Conservation (phyloP, 2,888 invertebrate genomes). For the Heliconius ethilla region DNA sequence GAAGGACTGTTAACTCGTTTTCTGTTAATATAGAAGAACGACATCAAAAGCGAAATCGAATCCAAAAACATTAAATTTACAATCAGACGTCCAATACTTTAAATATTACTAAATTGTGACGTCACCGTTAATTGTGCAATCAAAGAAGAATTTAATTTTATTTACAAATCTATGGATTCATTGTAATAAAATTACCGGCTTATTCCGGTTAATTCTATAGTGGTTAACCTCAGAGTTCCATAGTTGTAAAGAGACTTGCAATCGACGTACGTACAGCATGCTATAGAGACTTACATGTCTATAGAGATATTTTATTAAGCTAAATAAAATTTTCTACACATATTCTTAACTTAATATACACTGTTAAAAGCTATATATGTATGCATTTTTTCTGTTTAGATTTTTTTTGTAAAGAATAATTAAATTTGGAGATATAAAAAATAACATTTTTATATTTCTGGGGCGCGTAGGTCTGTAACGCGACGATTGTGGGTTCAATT, state of each 20-base stretch:
- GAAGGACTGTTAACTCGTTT: too few relatives aligned
- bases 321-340: not conserved
- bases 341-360: too few relatives aligned
- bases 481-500: too few relatives aligned
- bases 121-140: not conserved
- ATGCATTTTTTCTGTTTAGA: too few relatives aligned
- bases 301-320: not conserved
- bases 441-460: too few relatives aligned
- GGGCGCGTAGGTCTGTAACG: too few relatives aligned
- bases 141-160: not conserved
- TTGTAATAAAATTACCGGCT: conserved; percentile 1
- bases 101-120: not conserved
- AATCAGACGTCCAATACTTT: not conserved
- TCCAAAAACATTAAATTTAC: not conserved
- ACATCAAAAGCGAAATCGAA: not conserved
- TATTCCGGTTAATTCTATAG: conserved; percentile 7
- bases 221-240: conserved; percentile 19
- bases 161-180: not conserved
- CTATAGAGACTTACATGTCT: not conserved
- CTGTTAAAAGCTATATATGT: too few relatives aligned
- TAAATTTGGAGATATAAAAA: too few relatives aligned
- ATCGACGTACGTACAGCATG: not conserved
- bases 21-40: too few relatives aligned
- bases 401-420: too few relatives aligned
- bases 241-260: conserved; percentile 11